Base-by-base conservation (phyloP, 2,113 vertebrate genomes). In the Oryzias celebensis region DNA sequence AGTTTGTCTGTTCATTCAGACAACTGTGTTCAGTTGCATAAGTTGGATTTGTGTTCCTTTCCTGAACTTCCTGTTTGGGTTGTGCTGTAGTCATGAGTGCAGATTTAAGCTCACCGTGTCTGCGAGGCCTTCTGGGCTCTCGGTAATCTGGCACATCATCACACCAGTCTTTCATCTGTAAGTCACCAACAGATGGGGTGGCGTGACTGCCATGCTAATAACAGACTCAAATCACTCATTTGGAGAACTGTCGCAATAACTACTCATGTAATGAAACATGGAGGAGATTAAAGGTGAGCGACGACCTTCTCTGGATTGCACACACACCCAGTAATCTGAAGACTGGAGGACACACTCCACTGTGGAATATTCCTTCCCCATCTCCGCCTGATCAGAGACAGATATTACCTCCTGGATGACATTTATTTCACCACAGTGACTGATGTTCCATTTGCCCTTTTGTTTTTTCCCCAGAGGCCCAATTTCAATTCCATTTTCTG, bases 231-330 rank as follows among this genome's bases (percentile, higher is more conserved):
- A 81, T 83, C 81, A 63, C 66, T 85, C 73, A 78, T 36, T 16
- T 56, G 42, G 62, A 43, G 22, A 65, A 14, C 15, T 50, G 58
- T 17, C 12, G 41, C 51, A 64, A 45, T 58, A 68, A 52, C 24
- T 43, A 31, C 44, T 52, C 14, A 0, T 65, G 62, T 51, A 42
- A 62, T 45, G 68, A 75, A 64, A 80, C 63, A 36, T 14, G n/a
- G 58, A 75, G 63, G 55, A 77, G 75, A 83, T 78, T 71, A 73
- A 75, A 73, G 42, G 60, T 73, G 58, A 82, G 58, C 67, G 62
- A 36, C 74, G 81, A 80, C 86, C 77, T 75, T 71, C 65, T 18
- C 71, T 62, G 62, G 64, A 77, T 78, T 70, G 73, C 60, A 62
- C 31, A 54, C 59, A 13, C 57, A 51, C 42, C 24, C 23, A 26